Conservation (phyloP, 2,888 invertebrate species). For the Drosophila mimica region DNA sequence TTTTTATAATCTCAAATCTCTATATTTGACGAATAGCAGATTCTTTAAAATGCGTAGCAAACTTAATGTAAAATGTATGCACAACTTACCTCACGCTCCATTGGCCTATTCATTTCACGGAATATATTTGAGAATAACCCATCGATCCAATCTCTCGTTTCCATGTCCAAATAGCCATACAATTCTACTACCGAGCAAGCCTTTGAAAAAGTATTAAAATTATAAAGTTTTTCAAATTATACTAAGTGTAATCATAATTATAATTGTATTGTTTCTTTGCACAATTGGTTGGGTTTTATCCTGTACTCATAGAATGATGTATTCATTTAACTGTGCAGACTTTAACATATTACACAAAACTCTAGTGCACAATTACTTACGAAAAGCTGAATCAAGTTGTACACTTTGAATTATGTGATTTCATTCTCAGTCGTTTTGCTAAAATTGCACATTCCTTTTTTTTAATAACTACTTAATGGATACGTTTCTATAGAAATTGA, state of each 20-base stretch:
- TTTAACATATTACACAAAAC: background rate
- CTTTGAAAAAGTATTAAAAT: conserved; percentile 81
- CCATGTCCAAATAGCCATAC: conserved; percentile 94
- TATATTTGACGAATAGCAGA: background rate
- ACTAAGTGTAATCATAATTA: background rate
- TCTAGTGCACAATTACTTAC: background rate
- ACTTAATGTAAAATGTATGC: conserved; percentile 7
- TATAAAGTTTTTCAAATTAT: background rate
- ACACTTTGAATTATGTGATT: background rate
- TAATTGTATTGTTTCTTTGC: background rate
- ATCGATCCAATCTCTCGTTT: conserved; percentile 96
- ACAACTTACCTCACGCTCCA: conserved; percentile 84
- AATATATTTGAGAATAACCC: conserved; percentile 96
- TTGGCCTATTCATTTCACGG: conserved; percentile 93
- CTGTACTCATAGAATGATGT: background rate
- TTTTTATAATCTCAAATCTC: background rate
- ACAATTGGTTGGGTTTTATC: background rate
- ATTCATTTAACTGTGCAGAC: background rate
- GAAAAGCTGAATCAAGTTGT: conserved; percentile 3
- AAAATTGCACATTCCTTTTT: conserved; percentile 4
- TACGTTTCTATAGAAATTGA: conserved; percentile 48
- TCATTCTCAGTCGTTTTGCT: background rate
- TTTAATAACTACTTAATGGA: conserved; percentile 27
- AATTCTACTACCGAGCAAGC: conserved; percentile 95
- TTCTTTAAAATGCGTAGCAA: background rate